A percentile compares a stretch with the other conserved stretches of the same genome.
phyloP scores from a whole-genome alignment of 2,888 invertebrate genomes.

The Thereva unica region DNA sequence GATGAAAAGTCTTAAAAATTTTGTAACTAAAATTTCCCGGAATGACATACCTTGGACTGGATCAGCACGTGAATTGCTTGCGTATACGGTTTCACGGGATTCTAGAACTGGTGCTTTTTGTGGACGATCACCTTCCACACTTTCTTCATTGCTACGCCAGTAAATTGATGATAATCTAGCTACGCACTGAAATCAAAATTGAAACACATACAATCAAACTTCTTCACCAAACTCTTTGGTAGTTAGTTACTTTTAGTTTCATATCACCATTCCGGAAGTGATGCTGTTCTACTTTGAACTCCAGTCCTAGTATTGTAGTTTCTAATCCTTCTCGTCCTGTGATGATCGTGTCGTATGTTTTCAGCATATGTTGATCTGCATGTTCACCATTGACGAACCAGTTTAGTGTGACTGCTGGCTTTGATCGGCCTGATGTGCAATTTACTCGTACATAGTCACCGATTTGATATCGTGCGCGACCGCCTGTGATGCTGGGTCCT shows the following conservation, averaged over 20 bases:
- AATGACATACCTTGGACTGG: constrained; percentile 69
- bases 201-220: constrained; percentile 8
- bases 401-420: constrained; percentile 63
- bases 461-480: constrained; percentile 63
- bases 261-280: constrained; percentile 75
- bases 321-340: constrained; percentile 67
- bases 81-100: constrained; percentile 66
- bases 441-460: constrained; percentile 66
- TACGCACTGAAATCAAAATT: constrained; percentile 60
- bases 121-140: constrained; percentile 70
- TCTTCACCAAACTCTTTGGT: not conserved
- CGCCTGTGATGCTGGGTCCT: constrained; percentile 65
- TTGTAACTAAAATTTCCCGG: constrained; percentile 58
- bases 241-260: constrained; percentile 65
- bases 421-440: constrained; percentile 67
- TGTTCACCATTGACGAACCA: constrained; percentile 67
- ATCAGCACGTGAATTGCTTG: constrained; percentile 66
- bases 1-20: constrained; percentile 59
- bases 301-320: constrained; percentile 68
- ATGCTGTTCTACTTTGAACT: constrained; percentile 69
- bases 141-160: constrained; percentile 75
- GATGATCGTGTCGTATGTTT: constrained; percentile 61
- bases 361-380: constrained; percentile 56
- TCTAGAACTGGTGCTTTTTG: constrained; percentile 71
- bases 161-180: constrained; percentile 73